Evolutionary conservation across 2,113 vertebrate genomes (phyloP).

Genomic region (Alligator sinensis): DNA sequence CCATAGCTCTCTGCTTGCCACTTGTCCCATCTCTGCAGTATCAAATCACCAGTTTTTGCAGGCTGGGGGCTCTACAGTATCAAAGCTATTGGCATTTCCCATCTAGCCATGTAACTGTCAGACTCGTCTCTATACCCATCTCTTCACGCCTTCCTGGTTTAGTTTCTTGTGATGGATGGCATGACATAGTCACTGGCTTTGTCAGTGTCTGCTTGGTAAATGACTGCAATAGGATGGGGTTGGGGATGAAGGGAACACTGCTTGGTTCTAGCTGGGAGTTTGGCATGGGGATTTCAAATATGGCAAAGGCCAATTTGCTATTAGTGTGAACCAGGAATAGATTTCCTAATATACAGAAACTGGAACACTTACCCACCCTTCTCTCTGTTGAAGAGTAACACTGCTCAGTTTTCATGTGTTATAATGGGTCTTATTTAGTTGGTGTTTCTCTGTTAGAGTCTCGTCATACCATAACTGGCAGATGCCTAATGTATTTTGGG

Average conservation of each 20-base stretch:
- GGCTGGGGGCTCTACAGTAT: background rate
- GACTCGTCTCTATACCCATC: constrained; percentile 9
- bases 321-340: constrained; percentile 7
- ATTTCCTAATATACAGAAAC: background rate
- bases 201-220: constrained; percentile 67
- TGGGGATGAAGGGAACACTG: constrained; percentile 65
- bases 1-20: background rate
- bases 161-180: constrained; percentile 61
- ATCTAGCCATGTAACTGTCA: background rate
- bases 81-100: background rate
- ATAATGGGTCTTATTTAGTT: background rate
- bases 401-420: background rate
- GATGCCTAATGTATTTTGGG: background rate
- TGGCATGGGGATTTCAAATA: constrained; percentile 27
- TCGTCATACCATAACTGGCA: background rate
- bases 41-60: too few relatives aligned
- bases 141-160: constrained; percentile 71
- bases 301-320: constrained; percentile 61
- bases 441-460: background rate
- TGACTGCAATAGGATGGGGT: constrained; percentile 36
- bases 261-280: constrained; percentile 36
- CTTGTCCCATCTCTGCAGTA: background rate
- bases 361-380: background rate
- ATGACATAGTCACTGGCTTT: background rate
- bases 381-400: background rate